Conservation (phyloP, 2,888 invertebrate genomes). For the Diploptera punctata region DNA sequence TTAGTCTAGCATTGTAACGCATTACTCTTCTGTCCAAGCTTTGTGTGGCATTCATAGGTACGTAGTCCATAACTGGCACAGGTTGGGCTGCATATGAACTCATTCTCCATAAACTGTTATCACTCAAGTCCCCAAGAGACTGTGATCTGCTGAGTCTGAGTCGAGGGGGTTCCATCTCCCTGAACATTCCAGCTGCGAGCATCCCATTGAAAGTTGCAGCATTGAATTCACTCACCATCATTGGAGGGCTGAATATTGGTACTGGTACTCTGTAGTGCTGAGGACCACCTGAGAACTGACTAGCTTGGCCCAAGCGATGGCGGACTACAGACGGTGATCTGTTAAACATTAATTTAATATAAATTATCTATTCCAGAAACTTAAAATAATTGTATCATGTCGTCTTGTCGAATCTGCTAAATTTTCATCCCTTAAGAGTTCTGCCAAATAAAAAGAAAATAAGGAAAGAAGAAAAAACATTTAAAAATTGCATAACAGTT, state of each 20-base stretch:
- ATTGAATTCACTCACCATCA: constrained; percentile 33
- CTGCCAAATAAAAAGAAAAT: too few species aligned
- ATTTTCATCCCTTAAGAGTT: too few species aligned
- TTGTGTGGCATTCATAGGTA: constrained; percentile 15
- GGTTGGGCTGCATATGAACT: background rate
- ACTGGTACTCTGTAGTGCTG: background rate
- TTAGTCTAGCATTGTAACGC: background rate
- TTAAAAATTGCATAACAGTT: too few species aligned
- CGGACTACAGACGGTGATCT: constrained; percentile 3
- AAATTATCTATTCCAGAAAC: too few species aligned
- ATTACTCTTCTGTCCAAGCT: constrained; percentile 28
- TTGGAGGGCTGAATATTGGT: background rate
- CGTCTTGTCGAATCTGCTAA: too few species aligned
- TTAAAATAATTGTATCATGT: too few species aligned
- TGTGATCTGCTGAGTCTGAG: constrained; percentile 52
- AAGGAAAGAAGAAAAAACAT: too few species aligned
- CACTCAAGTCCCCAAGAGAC: constrained; percentile 55
- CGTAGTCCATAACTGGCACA: background rate
- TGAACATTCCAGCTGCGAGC: constrained; percentile 1
- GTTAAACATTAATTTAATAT: too few species aligned
- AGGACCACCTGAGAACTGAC: background rate
- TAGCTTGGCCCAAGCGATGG: background rate
- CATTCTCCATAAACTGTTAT: constrained; percentile 43
- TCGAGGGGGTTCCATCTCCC: constrained; percentile 10
- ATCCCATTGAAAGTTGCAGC: constrained; percentile 33